Evolutionary conservation across 2,113 vertebrate genomes (phyloP), one percentile per base, ranked within the genome.

Genomic region (Ptilonorhynchus violaceus): DNA sequence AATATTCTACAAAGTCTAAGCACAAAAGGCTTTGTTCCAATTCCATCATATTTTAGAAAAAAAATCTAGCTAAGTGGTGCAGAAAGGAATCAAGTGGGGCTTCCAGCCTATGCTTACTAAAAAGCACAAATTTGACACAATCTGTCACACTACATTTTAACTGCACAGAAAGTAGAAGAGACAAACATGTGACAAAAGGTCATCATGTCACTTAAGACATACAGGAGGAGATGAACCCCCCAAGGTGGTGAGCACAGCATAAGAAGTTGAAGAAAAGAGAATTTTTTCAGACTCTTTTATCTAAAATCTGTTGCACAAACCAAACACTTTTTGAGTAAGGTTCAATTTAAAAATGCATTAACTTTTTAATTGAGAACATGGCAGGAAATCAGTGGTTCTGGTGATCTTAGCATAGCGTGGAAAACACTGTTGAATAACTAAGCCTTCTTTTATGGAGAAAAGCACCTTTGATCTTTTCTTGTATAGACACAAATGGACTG

Each of bases 1-100:
- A 97, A 91, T 81, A 81, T 83, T 95, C 96, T 88, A 35, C 20
- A 74, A 93, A 96, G n/a, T 77, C 63, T 93, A 92, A 96, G 72
- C 73, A 77, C 59, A 85, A 87, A 96, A 92, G 60, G 8, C 33
- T 81, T 50, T 55, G 46, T 55, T 82, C 85, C 59, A 96, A 53
- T 81, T 91, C 55, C 85, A 90, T 84, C 53, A 52, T 62, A 84
- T 91, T 93, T 96, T 93, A 64, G 44, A 53, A 46, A 72, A 46
- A 72, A 94, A 85, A 13, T 78, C 88, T 76, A 88, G 66, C 75
- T 72, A 89, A 85, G 69, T 60, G 14, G 44, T 68, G 41, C 35
- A 67, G 58, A 56, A 86, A 92, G 63, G 64, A 93, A 68, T 28
- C 56, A 72, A 41, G 22, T 27, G 30, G 44, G 35, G 31, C 6